A percentile compares a stretch with the other conserved stretches of the same genome.
Evolutionary conservation across 2,888 invertebrate genomes (phyloP).

Genomic region (Scaptodrosophila latifasciaeformis): DNA sequence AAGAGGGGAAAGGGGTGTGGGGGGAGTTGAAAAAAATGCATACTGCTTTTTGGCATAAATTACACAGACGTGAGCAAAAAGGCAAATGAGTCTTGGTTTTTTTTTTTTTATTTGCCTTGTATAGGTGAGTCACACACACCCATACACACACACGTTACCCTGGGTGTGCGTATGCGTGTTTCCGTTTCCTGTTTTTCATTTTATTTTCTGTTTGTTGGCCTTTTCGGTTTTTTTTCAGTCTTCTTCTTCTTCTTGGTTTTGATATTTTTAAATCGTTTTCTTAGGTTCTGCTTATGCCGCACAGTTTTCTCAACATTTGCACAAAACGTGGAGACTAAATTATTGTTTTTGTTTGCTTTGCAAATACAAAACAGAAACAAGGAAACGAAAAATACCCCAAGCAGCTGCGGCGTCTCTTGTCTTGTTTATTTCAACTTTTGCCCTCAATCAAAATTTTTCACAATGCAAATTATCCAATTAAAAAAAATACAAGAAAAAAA

Average conservation of each 20-base stretch:
- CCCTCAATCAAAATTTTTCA: too few relatives aligned
- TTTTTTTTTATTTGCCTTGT: not conserved
- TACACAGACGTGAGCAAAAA: slow-evolving; percentile 58
- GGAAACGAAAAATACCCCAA: slow-evolving; percentile 50
- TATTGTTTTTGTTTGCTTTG: slow-evolving; percentile 64
- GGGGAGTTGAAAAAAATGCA: not conserved
- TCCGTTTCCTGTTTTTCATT: slow-evolving; percentile 61
- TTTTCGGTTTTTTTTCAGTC: slow-evolving; percentile 11
- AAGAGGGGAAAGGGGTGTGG: not conserved
- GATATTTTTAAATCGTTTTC: too few relatives aligned
- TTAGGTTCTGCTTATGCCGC: slow-evolving; percentile 57
- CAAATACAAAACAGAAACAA: slow-evolving; percentile 36
- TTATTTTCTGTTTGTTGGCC: slow-evolving; percentile 8
- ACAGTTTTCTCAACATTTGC: slow-evolving; percentile 28
- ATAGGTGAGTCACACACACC: slow-evolving; percentile 11
- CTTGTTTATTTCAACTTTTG: too few relatives aligned
- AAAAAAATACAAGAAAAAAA: too few relatives aligned
- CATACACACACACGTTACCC: slow-evolving; percentile 13
- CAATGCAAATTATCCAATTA: too few relatives aligned
- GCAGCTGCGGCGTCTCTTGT: too few relatives aligned
- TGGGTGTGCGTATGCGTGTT: slow-evolving; percentile 30
- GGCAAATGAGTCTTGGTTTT: slow-evolving; percentile 52
- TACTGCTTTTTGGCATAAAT: slow-evolving; percentile 55
- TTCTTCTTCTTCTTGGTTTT: slow-evolving; percentile 25
- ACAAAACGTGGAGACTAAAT: slow-evolving; percentile 33